phyloP scores from a whole-genome alignment of 2,113 vertebrate genomes.

The Sterna hirundo region DNA sequence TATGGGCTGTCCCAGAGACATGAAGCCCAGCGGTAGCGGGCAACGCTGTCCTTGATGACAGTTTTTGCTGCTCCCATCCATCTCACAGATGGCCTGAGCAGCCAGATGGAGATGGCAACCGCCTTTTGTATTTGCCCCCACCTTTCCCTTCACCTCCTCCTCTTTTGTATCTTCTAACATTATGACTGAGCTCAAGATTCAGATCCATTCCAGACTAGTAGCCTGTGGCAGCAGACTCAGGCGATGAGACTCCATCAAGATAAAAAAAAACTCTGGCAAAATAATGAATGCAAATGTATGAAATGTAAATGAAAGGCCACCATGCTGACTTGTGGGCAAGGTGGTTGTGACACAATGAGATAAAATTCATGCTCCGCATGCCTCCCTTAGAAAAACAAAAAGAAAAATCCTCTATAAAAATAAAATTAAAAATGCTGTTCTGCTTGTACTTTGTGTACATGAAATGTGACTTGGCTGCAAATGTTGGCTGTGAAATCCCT shows the following conservation, averaged over 20 bases:
- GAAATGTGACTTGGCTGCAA: slow-evolving; percentile 22
- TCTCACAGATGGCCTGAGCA: not conserved
- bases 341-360: not conserved
- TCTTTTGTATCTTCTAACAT: not conserved
- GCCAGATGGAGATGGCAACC: not conserved
- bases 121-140: not conserved
- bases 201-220: not conserved
- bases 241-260: not conserved
- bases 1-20: not conserved
- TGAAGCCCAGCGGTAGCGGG: not conserved
- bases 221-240: not conserved
- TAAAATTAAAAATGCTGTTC: not conserved
- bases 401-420: not conserved
- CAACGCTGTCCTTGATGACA: not conserved
- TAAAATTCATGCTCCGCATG: not conserved
- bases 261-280: not conserved
- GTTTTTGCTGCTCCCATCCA: not conserved
- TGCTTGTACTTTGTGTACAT: not conserved
- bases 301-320: not conserved
- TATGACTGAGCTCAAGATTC: not conserved
- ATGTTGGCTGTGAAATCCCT: not conserved
- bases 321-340: not conserved
- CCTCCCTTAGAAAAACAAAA: not conserved
- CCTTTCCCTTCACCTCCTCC: not conserved
- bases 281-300: not conserved